Conservation (phyloP, 2,113 vertebrate genomes). For the Scolopax mira region DNA sequence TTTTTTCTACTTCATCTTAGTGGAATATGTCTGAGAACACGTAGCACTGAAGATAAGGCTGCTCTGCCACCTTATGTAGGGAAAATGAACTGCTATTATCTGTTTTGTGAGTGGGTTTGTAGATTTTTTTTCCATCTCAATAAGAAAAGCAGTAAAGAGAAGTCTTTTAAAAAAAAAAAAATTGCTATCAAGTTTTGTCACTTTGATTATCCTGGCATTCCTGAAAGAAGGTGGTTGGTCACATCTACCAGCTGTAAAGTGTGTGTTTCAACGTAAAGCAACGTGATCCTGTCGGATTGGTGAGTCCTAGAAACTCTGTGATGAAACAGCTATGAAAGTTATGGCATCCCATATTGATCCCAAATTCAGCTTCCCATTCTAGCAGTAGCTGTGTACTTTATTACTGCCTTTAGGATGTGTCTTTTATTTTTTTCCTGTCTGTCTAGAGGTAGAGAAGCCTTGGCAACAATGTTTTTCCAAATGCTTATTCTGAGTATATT, state of each 20-base stretch:
- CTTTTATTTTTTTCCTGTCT: background rate
- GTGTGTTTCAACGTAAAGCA: background rate
- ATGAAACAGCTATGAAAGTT: background rate
- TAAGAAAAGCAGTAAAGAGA: background rate
- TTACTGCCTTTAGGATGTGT: background rate
- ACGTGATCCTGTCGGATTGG: background rate
- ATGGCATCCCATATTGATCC: background rate
- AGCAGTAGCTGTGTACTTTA: background rate
- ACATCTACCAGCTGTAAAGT: background rate
- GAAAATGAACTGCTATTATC: background rate
- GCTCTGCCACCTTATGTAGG: constrained; percentile 17
- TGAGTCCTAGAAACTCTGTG: background rate
- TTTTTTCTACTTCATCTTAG: background rate
- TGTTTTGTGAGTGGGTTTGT: background rate
- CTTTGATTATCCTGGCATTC: background rate
- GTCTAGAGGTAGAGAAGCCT: background rate
- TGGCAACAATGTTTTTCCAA: background rate
- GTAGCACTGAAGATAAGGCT: background rate
- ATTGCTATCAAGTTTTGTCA: background rate
- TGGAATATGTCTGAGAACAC: background rate
- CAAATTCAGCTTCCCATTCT: background rate
- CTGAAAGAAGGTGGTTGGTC: background rate
- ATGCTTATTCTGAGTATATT: background rate
- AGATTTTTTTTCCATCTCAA: background rate
- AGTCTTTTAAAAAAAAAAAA: background rate